Evolutionary conservation across 1,140 invertebrate species (phyloP).

Genomic region (Metaphire vulgaris): DNA sequence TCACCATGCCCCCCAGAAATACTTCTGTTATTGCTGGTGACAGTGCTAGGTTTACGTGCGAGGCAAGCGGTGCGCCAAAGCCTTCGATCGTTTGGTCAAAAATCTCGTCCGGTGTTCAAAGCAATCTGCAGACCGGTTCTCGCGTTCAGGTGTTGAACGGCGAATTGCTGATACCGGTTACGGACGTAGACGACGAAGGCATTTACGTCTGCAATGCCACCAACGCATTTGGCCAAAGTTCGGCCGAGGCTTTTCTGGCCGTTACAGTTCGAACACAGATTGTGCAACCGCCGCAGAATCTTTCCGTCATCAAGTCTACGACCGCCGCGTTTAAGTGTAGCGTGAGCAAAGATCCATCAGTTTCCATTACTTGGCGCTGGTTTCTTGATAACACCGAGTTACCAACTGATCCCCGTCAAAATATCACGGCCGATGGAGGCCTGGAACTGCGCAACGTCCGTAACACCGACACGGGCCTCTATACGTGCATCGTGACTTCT

Average conservation of each 20-base stretch:
- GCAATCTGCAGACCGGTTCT: slow-evolving; percentile 54
- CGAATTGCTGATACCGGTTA: slow-evolving; percentile 76
- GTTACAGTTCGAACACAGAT: slow-evolving; percentile 86
- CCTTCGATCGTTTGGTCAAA: slow-evolving; percentile 80
- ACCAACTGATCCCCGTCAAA: slow-evolving; percentile 1
- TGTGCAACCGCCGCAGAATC: slow-evolving; percentile 80
- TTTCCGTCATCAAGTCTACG: slow-evolving; percentile 76
- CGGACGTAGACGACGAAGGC: slow-evolving; percentile 68
- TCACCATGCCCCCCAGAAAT: slow-evolving; percentile 64
- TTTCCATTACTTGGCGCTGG: slow-evolving; percentile 25
- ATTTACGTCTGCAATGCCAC: slow-evolving; percentile 79
- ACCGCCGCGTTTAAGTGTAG: slow-evolving; percentile 85
- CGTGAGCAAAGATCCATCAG: slow-evolving; percentile 69
- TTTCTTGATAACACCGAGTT: slow-evolving; percentile 13
- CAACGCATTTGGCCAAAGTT: slow-evolving; percentile 78
- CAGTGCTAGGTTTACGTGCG: slow-evolving; percentile 76
- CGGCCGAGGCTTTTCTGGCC: slow-evolving; percentile 70
- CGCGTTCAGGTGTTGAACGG: slow-evolving; percentile 72
- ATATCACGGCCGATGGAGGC: slow-evolving; percentile 50
- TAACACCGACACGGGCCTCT: slow-evolving; percentile 54
- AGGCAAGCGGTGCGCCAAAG: slow-evolving; percentile 76
- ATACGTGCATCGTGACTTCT: slow-evolving; percentile 65
- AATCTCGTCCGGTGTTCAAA: slow-evolving; percentile 32
- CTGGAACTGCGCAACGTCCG: slow-evolving; percentile 52
- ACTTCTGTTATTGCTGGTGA: slow-evolving; percentile 82